Base-by-base conservation (phyloP, 92 coral and sea anemone species). In the Hydrozoanthus gracilis region DNA sequence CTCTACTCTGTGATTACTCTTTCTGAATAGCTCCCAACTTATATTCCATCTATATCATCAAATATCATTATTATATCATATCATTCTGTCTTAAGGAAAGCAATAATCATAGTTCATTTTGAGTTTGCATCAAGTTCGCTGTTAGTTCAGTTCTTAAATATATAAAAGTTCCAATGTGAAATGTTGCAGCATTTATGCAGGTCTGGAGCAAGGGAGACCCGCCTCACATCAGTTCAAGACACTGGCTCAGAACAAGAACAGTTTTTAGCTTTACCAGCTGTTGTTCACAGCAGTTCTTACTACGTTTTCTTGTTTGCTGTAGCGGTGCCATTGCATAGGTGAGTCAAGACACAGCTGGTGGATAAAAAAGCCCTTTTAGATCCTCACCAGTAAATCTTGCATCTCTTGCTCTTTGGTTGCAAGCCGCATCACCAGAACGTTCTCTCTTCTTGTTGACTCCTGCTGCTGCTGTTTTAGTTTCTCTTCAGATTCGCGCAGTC, bases 331-430 rank as follows among this genome's bases (percentile, higher is more conserved):
- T 48, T 80, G 73, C 52, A 64, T 49, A 64, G 85, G 56, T 80
- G 74, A 62, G 55, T 80, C 85, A 80, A 80, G 85, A 80, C 74
- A 80, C 18, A 80, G 75, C 49, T 80, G 60, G 73, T 65, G 58
- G 75, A 44, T 69, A 50, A 62, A 51, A 65, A 72, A 71, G 69
- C 87, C 80, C 71, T 69, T 17, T 78, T 88, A 83, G 65, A 82
- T 78, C 88, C 99, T 97, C 99, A 97, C 99, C 99, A 97, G 88
- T 71, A 97, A 92, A 67, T 97, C 99, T 86, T 97, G 99, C 92
- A 97, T 96, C 88, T 97, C 99, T 78, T 97, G 99, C 79, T 97
- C 99, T 91, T 97, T 97, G 45, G 99, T 97, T 0, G 99, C 99
- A 62, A 97, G 92, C 70, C 99, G 91, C 99, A 97, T 97, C 73